Evolutionary conservation across 2,113 vertebrate genomes (phyloP), one percentile per base, ranked within the genome.

Genomic region (Trogon surrucura): DNA sequence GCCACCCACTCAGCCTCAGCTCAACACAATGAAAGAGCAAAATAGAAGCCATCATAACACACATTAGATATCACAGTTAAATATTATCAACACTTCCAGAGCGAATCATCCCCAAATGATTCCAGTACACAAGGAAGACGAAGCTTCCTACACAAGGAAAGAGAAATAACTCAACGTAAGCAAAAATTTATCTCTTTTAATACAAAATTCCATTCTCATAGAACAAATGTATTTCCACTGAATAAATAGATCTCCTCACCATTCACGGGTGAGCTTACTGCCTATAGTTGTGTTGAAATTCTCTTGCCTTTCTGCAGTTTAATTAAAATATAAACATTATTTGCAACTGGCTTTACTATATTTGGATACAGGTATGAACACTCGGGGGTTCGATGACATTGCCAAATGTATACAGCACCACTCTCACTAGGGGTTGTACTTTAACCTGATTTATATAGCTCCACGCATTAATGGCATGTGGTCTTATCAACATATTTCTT

Each of bases 181-280:
- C 82, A 92, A 97, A 97, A 97, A 97, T 91, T 61, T 91, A 74
- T 95, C 88, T 93, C 82, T 87, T 98, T 98, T 91, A 97, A 97
- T 98, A 98, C 73, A 98, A 98, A 98, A 98, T 94, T 97, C 80
- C 93, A 95, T 97, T 97, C 85, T 97, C 85, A 91, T 96, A 97
- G 93, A 96, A 98, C 95, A 97, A 96, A 98, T 95, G 93, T 96
- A 83, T 98, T 97, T 97, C 86, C 95, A 96, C 73, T 94, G 94
- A 96, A 96, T 97, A 97, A 98, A 97, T 96, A 95, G 95, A 97
- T 95, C 58, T 96, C 87, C 85, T 97, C 74, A 80, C 94, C 50
- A 3, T 72, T 93, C 32, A 2, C 4, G 4, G 85, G 79, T n/a
- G 71, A 97, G 96, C 96, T 92, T 73, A 53, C 88, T 95, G 64